Evolutionary conservation across 2,888 invertebrate genomes (phyloP).

Genomic region (Onthophagus sagittarius): DNA sequence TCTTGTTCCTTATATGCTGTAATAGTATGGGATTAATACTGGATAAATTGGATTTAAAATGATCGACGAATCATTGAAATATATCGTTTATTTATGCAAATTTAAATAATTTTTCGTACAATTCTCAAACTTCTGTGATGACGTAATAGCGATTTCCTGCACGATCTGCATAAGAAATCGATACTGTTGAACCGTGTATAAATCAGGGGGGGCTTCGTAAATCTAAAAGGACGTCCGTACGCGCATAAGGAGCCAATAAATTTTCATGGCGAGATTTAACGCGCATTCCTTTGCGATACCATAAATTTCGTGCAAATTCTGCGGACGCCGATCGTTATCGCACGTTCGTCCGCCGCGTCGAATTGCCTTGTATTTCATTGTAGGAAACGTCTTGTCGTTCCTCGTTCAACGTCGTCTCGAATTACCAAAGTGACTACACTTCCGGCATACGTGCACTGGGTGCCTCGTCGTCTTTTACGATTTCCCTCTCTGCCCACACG

Average conservation of each 20-base stretch:
- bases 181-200: not conserved
- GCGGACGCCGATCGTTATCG: not conserved
- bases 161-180: not conserved
- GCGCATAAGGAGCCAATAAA: not conserved
- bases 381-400: not conserved
- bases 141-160: not conserved
- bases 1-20: too few relatives aligned
- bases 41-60: too few relatives aligned
- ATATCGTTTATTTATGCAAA: not conserved
- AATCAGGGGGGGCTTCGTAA: not conserved
- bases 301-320: not conserved
- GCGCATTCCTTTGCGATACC: not conserved
- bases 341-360: not conserved
- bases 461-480: not conserved
- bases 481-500: not conserved
- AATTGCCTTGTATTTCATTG: not conserved
- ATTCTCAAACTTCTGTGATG: not conserved
- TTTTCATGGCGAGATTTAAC: not conserved
- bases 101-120: not conserved
- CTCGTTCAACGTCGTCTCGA: not conserved
- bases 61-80: too few relatives aligned
- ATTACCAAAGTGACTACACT: not conserved
- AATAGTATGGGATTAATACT: too few relatives aligned
- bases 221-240: not conserved
- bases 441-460: not conserved